Conservation (phyloP, 1,140 invertebrate species). For the Paralvinella palmiformis region DNA sequence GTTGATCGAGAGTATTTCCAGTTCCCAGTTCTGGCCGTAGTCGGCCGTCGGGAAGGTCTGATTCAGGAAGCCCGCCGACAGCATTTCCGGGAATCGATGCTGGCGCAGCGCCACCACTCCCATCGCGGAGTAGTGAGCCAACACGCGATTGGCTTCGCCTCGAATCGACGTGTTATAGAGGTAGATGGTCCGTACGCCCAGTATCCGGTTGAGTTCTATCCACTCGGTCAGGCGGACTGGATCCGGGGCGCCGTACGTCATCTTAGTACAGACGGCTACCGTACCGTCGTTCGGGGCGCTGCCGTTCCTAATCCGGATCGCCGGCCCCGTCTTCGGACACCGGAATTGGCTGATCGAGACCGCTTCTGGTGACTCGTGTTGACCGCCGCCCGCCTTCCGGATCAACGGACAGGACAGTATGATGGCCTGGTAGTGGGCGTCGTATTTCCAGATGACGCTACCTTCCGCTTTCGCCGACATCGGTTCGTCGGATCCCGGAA, state of each 20-base stretch:
- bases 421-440: neutral
- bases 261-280: neutral
- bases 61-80: neutral
- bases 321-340: neutral
- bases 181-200: slow-evolving; percentile 80
- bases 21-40: neutral
- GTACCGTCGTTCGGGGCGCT: neutral
- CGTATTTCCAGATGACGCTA: neutral
- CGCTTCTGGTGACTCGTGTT: neutral
- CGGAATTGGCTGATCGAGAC: neutral
- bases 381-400: neutral
- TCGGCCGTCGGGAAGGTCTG: neutral
- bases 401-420: neutral
- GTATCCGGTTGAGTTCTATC: slow-evolving; percentile 75
- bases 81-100: slow-evolving; percentile 28
- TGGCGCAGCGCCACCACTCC: slow-evolving; percentile 70
- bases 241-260: slow-evolving; percentile 1
- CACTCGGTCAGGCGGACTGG: slow-evolving; percentile 12
- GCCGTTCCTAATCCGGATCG: neutral
- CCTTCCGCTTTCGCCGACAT: neutral
- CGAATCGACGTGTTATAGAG: slow-evolving; percentile 87
- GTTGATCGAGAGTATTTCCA: neutral
- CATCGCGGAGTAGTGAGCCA: slow-evolving; percentile 62
- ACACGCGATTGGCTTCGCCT: slow-evolving; percentile 54
- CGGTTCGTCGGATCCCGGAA: neutral